Evolutionary conservation across 2,113 vertebrate species (phyloP), one percentile per base, ranked within the genome.

Genomic region (Mionectes macconnelli): DNA sequence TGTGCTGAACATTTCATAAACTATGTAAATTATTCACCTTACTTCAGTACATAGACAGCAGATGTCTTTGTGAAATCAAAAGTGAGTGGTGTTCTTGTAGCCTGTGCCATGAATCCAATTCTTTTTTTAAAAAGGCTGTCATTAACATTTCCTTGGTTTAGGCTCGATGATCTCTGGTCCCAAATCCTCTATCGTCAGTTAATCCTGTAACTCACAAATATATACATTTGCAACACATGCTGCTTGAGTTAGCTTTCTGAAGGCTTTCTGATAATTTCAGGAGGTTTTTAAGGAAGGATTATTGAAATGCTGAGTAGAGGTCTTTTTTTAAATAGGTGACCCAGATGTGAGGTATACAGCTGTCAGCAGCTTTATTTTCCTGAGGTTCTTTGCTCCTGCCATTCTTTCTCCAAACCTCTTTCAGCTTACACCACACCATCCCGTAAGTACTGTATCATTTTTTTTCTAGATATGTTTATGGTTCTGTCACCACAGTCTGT

Each of bases 361-460:
- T 19, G 99, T 99, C 84, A 99, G 99, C 98, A 99, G 99, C 94
- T 99, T 99, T 94, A 99, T 99, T 97, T 99, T 99, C 97, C 98
- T 99, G 96, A 98, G 99, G 47, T 99, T 99, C 98, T 99, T 99
- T 21, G 99, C 99, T 44, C 99, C 99, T 14, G 99, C 99, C 67
- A 99, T 99, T 95, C 98, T 99, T 49, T 99, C 99, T 49, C 99
- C 99, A 28, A 99, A 99, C 95, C 98, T 99, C 79, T 99, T 99
- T 97, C 99, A 99, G 76, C 98, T 99, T 89, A 98, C 98, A 10
- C 99, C 98, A 6, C 99, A 99, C 94, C 99, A 99, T 96, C 99
- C 99, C 9, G 99, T 99, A 97, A 99, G 99, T 98, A 73, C 31
- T 35, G 2, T 66, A 68, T 74, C 27, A 6, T 8, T 63, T 90